A percentile compares a stretch with the other conserved stretches of the same genome.
phyloP scores from a whole-genome alignment of 2,797 vertebrate genomes.

The Mastacembelus armatus region DNA sequence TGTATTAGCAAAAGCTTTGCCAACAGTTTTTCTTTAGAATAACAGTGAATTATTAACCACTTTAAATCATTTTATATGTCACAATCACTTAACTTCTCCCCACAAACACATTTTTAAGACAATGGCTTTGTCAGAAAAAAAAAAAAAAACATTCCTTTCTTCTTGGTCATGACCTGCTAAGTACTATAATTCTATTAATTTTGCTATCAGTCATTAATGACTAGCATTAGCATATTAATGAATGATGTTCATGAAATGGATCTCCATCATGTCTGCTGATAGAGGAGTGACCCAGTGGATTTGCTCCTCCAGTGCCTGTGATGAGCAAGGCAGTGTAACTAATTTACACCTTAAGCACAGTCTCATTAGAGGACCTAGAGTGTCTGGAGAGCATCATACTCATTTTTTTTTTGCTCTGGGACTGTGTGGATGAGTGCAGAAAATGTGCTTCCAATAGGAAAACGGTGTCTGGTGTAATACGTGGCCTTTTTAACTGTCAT shows the following conservation, averaged over 20 bases:
- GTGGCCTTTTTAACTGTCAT: slow-evolving; percentile 41
- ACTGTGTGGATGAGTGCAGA: slow-evolving; percentile 16
- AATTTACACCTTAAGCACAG: slow-evolving; percentile 76
- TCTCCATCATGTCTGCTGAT: slow-evolving; percentile 66
- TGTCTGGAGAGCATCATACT: slow-evolving; percentile 48
- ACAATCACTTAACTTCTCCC: slow-evolving; percentile 3
- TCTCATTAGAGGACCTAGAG: slow-evolving; percentile 63
- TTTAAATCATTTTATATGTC: slow-evolving; percentile 6
- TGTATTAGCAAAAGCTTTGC: background rate
- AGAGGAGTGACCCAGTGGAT: slow-evolving; percentile 65
- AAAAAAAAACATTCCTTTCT: slow-evolving; percentile 15
- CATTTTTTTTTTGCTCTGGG: slow-evolving; percentile 32
- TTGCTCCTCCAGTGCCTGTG: slow-evolving; percentile 59
- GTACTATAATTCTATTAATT: slow-evolving; percentile 73
- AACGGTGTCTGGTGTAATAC: slow-evolving; percentile 1
- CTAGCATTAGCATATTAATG: slow-evolving; percentile 80
- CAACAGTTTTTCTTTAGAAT: background rate
- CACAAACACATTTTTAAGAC: background rate
- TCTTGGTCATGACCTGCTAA: slow-evolving; percentile 55
- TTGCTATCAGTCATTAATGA: slow-evolving; percentile 74
- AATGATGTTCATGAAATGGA: slow-evolving; percentile 73
- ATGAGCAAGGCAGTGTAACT: slow-evolving; percentile 69
- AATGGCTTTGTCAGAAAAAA: slow-evolving; percentile 3
- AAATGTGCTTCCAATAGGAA: slow-evolving; percentile 9
- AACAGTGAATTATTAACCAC: slow-evolving; percentile 15